A percentile compares a stretch with the other conserved stretches of the same genome.
Conservation (phyloP, 2,113 vertebrate species). For the Oxyruncus cristatus region DNA sequence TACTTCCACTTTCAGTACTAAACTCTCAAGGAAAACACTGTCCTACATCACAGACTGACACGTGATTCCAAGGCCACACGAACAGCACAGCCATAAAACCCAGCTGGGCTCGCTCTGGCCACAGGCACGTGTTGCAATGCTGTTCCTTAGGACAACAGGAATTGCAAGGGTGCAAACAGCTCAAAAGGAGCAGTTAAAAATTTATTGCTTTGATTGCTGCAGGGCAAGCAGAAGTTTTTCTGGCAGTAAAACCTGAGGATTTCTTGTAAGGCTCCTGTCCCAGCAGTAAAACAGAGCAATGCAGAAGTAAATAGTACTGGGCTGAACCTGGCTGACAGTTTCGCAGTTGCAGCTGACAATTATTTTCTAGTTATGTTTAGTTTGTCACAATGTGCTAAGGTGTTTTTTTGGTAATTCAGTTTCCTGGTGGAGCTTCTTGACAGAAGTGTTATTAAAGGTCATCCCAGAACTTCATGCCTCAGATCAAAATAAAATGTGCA, state of each 20-base stretch:
- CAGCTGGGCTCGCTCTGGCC: neutral
- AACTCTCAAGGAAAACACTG: neutral
- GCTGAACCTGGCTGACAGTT: neutral
- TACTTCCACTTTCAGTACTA: conserved; percentile 37
- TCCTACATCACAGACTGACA: neutral
- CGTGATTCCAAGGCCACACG: neutral
- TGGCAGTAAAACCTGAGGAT: neutral
- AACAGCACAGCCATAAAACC: neutral
- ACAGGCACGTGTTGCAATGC: neutral
- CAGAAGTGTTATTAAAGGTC: neutral
- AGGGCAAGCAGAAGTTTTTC: neutral
- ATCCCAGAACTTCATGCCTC: neutral
- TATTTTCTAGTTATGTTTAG: neutral
- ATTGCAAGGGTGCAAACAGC: neutral
- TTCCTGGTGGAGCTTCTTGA: neutral
- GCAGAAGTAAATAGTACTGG: neutral
- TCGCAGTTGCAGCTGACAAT: neutral
- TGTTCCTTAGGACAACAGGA: neutral
- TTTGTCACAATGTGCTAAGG: neutral
- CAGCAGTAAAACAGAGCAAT: neutral
- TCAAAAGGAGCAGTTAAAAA: neutral
- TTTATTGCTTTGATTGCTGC: neutral
- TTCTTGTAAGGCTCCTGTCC: neutral
- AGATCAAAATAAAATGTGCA: neutral
- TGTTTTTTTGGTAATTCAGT: neutral